Evolutionary conservation across 2,797 vertebrate species (phyloP).

Genomic region (Harpagifer antarcticus): DNA sequence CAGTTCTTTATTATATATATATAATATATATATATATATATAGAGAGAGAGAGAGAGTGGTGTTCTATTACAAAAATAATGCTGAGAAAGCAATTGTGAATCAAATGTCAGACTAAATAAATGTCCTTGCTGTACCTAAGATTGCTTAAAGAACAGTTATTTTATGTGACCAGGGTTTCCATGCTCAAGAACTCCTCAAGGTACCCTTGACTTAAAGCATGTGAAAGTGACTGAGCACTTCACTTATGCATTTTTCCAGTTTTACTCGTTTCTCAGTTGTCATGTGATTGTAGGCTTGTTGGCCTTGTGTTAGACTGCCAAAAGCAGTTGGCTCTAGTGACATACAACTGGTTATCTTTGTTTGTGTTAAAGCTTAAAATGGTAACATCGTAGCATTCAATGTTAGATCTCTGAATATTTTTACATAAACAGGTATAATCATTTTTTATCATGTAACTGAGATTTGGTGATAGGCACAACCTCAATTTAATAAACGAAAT

Average conservation of each 20-base stretch:
- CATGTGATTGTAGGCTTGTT: neutral
- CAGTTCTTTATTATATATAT: neutral
- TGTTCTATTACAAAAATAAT: neutral
- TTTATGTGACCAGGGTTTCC: neutral
- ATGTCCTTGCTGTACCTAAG: neutral
- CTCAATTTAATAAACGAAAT: neutral
- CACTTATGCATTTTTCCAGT: neutral
- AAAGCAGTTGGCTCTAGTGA: conserved; percentile 2
- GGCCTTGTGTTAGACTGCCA: neutral
- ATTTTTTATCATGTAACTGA: neutral
- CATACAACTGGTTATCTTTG: neutral
- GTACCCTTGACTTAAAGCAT: neutral
- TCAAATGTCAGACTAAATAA: neutral
- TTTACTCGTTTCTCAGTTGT: neutral
- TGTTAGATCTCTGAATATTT: too few relatives aligned
- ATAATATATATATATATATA: too few relatives aligned
- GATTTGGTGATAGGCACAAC: neutral
- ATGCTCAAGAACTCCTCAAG: neutral
- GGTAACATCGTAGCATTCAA: neutral
- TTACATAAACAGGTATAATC: neutral
- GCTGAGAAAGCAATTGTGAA: neutral
- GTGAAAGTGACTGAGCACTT: neutral
- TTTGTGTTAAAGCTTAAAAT: neutral
- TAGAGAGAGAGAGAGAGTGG: neutral
- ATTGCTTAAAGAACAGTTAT: neutral